Evolutionary conservation across 2,797 vertebrate genomes (phyloP).

Genomic region (Sebastes jordani): DNA sequence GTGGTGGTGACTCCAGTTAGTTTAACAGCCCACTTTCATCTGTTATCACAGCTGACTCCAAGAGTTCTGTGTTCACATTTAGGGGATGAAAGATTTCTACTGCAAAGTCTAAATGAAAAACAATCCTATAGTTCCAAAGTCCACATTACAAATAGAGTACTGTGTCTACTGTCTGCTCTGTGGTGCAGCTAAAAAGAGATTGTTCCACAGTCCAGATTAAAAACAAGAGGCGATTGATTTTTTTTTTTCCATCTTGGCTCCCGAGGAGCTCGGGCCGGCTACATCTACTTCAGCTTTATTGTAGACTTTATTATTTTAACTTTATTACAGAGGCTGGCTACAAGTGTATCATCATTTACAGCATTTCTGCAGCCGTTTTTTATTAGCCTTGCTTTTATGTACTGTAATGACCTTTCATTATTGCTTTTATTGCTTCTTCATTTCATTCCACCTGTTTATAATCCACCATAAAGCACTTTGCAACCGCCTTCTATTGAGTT

Average conservation of each 20-base stretch:
- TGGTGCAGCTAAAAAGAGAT: not conserved
- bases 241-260: constrained; percentile 9
- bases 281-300: constrained; percentile 9
- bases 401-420: constrained; percentile 12
- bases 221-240: constrained; percentile 31
- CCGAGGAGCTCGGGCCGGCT: not conserved
- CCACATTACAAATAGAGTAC: not conserved
- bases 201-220: constrained; percentile 3
- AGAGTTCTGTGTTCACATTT: not conserved
- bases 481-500: not conserved
- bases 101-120: not conserved
- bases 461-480: constrained; percentile 12
- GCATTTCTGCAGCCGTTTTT: not conserved
- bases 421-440: constrained; percentile 27
- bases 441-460: constrained; percentile 7
- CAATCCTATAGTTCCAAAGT: not conserved
- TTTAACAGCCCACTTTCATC: no score
- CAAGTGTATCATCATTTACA: constrained; percentile 5
- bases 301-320: constrained; percentile 30
- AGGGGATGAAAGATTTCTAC: not conserved
- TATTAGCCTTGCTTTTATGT: constrained; percentile 1
- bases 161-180: not conserved
- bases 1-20: no score
- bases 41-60: not conserved
- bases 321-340: constrained; percentile 3